phyloP scores from a whole-genome alignment of 1,140 invertebrate species.

The Drosophila repleta region DNA sequence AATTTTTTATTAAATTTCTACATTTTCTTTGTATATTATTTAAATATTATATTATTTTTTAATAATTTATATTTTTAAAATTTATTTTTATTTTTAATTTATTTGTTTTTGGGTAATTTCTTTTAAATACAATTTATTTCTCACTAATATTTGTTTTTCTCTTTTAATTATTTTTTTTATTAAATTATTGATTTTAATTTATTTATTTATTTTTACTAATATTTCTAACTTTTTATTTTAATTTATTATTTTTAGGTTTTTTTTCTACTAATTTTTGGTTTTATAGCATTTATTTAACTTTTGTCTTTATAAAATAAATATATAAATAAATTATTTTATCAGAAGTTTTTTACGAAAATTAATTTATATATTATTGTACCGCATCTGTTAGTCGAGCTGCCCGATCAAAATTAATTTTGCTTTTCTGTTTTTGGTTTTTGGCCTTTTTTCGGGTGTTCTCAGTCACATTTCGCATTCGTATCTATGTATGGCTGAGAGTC shows the following conservation, averaged over 20 bases:
- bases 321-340: background rate
- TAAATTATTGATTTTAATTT: background rate
- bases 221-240: too few species aligned
- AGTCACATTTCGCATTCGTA: slow-evolving; percentile 42
- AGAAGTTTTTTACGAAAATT: too few species aligned
- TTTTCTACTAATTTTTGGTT: too few species aligned
- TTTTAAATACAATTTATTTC: background rate
- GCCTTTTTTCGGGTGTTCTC: slow-evolving; percentile 26
- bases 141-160: background rate
- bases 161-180: background rate
- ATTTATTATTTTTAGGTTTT: background rate
- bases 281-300: too few species aligned
- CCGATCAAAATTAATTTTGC: too few species aligned
- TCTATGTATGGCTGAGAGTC: slow-evolving; percentile 49
- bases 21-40: too few species aligned
- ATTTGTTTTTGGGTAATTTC: too few species aligned
- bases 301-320: too few species aligned
- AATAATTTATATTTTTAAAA: too few species aligned
- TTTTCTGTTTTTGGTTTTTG: background rate
- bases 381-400: slow-evolving; percentile 4
- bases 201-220: background rate
- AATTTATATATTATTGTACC: background rate
- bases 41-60: too few species aligned
- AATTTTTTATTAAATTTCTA: too few species aligned
- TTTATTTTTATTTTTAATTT: too few species aligned